A percentile compares a stretch with the other conserved stretches of the same genome.
phyloP scores from a whole-genome alignment of 2,797 vertebrate species.

The Smutsia temminckii region DNA sequence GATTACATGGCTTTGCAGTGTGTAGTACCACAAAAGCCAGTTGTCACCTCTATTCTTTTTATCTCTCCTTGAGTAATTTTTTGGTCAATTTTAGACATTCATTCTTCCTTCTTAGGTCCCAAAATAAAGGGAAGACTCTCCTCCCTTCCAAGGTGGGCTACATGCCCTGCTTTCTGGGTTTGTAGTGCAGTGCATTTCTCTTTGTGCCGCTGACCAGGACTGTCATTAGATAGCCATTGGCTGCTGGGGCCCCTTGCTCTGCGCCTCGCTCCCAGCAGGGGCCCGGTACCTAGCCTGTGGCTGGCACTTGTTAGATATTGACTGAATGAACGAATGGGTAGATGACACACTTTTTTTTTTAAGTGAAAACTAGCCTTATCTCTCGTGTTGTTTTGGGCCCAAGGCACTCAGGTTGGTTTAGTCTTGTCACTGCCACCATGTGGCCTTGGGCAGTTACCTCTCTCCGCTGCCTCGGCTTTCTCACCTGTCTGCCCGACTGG shows the following conservation, averaged over 20 bases:
- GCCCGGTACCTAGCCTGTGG: neutral
- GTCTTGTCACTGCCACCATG: neutral
- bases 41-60: neutral
- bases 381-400: neutral
- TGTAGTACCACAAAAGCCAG: neutral
- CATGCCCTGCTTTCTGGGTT: neutral
- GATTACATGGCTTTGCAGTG: neutral
- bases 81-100: neutral
- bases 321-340: neutral
- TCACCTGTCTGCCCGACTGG: neutral
- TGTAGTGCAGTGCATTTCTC: neutral
- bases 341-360: neutral
- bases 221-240: neutral
- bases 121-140: neutral
- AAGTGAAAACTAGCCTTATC: neutral
- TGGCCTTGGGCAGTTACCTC: neutral
- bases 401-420: neutral
- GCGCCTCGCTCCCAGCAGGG: neutral
- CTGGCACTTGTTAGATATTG: neutral
- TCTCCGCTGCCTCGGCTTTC: neutral
- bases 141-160: neutral
- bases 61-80: neutral
- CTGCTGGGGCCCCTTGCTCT: neutral
- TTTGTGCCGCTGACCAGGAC: accelerated
- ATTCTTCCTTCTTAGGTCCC: neutral